Evolutionary conservation across 2,888 invertebrate species (phyloP).

Genomic region (Hydriomena furcata): DNA sequence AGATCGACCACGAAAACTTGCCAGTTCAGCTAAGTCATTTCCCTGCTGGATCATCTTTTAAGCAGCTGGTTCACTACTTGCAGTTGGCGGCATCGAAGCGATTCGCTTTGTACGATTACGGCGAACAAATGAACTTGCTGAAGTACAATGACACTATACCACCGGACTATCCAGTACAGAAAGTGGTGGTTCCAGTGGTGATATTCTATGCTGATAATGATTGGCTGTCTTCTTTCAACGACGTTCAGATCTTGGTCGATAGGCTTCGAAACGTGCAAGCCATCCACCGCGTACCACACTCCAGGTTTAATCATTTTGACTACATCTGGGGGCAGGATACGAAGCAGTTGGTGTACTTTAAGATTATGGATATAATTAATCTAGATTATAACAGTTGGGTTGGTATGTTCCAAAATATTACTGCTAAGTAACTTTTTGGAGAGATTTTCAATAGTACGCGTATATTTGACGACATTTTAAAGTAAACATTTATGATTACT

Average conservation of each 20-base stretch:
- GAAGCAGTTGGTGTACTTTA: not conserved
- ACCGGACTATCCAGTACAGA: conserved; percentile 2
- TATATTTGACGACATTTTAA: too few relatives aligned
- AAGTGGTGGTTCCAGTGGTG: not conserved
- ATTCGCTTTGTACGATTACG: conserved; percentile 6
- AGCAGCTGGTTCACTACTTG: conserved; percentile 49
- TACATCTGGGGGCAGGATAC: conserved; percentile 6
- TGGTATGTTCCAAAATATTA: too few relatives aligned
- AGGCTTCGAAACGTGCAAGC: not conserved
- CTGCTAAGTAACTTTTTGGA: too few relatives aligned
- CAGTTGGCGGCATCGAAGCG: not conserved
- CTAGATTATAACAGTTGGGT: not conserved
- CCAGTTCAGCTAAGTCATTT: conserved; percentile 36
- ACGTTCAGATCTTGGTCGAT: not conserved
- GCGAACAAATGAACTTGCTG: not conserved
- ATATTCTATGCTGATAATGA: conserved; percentile 11
- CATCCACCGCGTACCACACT: not conserved
- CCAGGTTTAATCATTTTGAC: conserved; percentile 7
- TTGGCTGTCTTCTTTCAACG: not conserved
- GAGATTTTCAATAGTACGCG: too few relatives aligned
- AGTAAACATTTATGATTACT: too few relatives aligned
- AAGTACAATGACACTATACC: not conserved
- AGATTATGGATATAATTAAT: not conserved
- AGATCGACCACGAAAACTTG: conserved; percentile 24
- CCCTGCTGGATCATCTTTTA: conserved; percentile 66